Conservation (phyloP, 2,113 vertebrate species). For the Erpornis zantholeuca region DNA sequence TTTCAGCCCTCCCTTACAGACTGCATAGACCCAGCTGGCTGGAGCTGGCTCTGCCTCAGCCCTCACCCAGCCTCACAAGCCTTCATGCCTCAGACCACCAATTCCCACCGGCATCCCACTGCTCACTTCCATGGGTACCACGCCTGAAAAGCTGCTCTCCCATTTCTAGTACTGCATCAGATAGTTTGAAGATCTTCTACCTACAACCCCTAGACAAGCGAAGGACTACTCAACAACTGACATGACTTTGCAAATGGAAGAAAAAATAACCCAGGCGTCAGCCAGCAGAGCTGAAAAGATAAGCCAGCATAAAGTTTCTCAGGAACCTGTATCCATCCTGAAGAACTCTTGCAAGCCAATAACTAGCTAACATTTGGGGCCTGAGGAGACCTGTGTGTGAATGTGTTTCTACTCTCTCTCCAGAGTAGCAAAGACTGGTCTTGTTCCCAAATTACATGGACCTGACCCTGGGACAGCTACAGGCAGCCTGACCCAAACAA, state of each 20-base stretch:
- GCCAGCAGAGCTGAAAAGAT: neutral
- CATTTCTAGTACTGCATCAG: neutral
- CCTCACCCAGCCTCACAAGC: neutral
- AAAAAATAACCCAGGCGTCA: neutral
- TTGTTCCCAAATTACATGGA: neutral
- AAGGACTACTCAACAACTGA: neutral
- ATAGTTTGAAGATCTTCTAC: neutral
- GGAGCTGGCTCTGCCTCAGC: neutral
- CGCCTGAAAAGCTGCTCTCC: neutral
- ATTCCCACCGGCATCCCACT: neutral
- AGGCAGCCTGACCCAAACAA: neutral
- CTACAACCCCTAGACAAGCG: neutral
- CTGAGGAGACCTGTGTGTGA: neutral
- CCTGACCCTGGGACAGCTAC: neutral
- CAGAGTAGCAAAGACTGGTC: neutral
- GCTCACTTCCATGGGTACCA: too few relatives aligned
- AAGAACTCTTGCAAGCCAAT: neutral
- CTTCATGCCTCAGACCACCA: neutral
- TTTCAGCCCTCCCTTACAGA: neutral
- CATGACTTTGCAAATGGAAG: neutral
- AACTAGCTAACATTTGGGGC: neutral
- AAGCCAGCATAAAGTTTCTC: neutral
- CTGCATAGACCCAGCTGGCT: accelerated
- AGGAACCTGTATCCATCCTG: neutral
- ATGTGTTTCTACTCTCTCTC: neutral